Evolutionary conservation across 2,797 vertebrate species (phyloP).

Genomic region (Pipistrellus kuhlii): DNA sequence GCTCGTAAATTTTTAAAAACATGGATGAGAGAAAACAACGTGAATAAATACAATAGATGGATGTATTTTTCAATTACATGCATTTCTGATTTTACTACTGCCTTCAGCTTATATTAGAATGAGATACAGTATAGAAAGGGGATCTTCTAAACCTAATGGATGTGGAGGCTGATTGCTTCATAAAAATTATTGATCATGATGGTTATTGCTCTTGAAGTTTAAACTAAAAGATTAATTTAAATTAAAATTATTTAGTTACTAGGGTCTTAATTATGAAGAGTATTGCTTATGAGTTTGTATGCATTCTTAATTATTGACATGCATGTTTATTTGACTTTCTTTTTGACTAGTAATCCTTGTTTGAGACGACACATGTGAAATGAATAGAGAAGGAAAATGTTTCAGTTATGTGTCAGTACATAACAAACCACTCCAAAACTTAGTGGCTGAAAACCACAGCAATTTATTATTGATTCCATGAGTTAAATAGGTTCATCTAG

Average conservation of each 20-base stretch:
- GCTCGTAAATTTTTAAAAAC: slow-evolving; percentile 79
- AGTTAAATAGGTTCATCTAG: neutral
- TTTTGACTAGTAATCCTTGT: slow-evolving; percentile 21
- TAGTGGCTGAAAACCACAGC: neutral
- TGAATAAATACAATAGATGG: slow-evolving; percentile 75
- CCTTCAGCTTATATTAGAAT: slow-evolving; percentile 63
- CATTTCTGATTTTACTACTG: slow-evolving; percentile 75
- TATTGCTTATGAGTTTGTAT: slow-evolving; percentile 21
- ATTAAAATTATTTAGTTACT: slow-evolving; percentile 40
- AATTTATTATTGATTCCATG: neutral
- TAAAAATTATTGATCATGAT: slow-evolving; percentile 63
- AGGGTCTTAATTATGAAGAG: slow-evolving; percentile 52
- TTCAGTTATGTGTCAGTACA: neutral
- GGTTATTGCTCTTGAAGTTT: slow-evolving; percentile 42
- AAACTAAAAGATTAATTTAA: slow-evolving; percentile 61
- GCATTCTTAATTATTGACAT: neutral
- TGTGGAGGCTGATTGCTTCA: slow-evolving; percentile 67
- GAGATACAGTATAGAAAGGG: neutral
- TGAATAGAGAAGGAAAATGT: neutral
- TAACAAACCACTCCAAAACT: neutral
- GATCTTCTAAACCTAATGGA: slow-evolving; percentile 36
- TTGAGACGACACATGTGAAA: slow-evolving; percentile 6
- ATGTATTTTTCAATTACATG: slow-evolving; percentile 78
- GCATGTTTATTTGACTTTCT: slow-evolving; percentile 26
- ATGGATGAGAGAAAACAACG: slow-evolving; percentile 77